Evolutionary conservation across 2,113 vertebrate species (phyloP), one percentile per base, ranked within the genome.

Genomic region (Danionella cerebrum): DNA sequence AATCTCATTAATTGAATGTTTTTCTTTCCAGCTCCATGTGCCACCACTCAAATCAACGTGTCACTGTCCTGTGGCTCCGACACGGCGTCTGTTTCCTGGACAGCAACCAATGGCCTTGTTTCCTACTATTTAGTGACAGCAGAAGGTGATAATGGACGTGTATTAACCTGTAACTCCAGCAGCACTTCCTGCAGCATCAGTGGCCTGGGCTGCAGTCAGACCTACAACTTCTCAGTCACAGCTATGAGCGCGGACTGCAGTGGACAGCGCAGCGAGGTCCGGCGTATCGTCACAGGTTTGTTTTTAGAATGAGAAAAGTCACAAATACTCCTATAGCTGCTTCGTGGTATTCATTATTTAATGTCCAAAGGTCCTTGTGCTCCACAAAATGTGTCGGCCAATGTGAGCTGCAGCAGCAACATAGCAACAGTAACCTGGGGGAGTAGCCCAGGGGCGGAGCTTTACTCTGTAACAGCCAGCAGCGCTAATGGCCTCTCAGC

Each of bases 141-240:
- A 6, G 53, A 50, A 9, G 24, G 36, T 25, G 45, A 38, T 16
- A 27, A 42, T 19, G 72, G 75, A 16, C n/a, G 63, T 11, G 45
- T 18, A 10, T n/a, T 25, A 2, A 38, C 63, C 4, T 81, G 79
- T 25, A 50, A 66, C 63, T 72, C 74, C 21, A 73, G 42, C 48
- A 44, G 35, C 36, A 57, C 41, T 13, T 67, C 69, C 51, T 83
- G 81, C 59, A 45, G 67, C 44, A 60, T 83, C 65, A 35, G 18
- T 0, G 45, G 73, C 9, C 39, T 83, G 36, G 47, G 10, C 3
- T 83, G 81, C 64, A 79, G 81, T 6, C 47, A 47, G 38, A 7
- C 22, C 13, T 79, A 79, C 38, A 71, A 67, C 3, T 58, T 75
- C 21, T 62, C 73, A 16, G 63, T 82, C n/a, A 64, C 60, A 22